Evolutionary conservation across 1,140 invertebrate genomes (phyloP).

Genomic region (Drosophila suzukii): DNA sequence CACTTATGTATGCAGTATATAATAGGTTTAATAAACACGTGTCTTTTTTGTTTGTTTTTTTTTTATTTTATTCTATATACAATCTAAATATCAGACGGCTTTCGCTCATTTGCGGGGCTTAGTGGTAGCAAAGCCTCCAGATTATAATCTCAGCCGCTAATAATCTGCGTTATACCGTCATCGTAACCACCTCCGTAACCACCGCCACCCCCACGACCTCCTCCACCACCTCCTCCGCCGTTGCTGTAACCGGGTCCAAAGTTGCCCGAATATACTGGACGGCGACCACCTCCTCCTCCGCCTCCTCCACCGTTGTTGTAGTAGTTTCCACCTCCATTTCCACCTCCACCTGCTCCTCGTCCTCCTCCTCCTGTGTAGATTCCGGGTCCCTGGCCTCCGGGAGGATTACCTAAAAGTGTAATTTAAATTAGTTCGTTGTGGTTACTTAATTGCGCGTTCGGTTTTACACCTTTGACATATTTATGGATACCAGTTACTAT

Average conservation of each 20-base stretch:
- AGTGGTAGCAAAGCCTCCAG: constrained; percentile 3
- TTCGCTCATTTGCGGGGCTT: constrained; percentile 13
- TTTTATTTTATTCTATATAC: constrained; percentile 24
- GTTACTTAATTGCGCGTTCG: constrained; percentile 7
- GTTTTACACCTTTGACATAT: not conserved
- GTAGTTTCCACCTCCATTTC: constrained; percentile 12
- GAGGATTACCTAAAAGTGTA: constrained; percentile 66
- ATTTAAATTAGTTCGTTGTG: constrained; percentile 19
- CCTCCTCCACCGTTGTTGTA: constrained; percentile 48
- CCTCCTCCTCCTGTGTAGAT: constrained; percentile 50
- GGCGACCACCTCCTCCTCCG: constrained; percentile 44
- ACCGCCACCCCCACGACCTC: constrained; percentile 7
- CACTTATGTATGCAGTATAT: no score
- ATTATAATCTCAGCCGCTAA: constrained; percentile 49
- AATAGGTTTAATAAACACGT: not conserved
- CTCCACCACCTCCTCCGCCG: constrained; percentile 13
- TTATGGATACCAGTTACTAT: not conserved
- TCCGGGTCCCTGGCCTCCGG: constrained; percentile 62
- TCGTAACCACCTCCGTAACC: constrained; percentile 29
- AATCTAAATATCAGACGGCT: constrained; percentile 20
- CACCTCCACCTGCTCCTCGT: constrained; percentile 17
- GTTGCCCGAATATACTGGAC: constrained; percentile 66
- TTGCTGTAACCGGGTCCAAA: constrained; percentile 63
- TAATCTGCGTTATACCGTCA: constrained; percentile 57
- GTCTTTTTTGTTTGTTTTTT: not conserved